Evolutionary conservation across 1,140 invertebrate genomes (phyloP).

Genomic region (Tetranychus cinnabarinus): DNA sequence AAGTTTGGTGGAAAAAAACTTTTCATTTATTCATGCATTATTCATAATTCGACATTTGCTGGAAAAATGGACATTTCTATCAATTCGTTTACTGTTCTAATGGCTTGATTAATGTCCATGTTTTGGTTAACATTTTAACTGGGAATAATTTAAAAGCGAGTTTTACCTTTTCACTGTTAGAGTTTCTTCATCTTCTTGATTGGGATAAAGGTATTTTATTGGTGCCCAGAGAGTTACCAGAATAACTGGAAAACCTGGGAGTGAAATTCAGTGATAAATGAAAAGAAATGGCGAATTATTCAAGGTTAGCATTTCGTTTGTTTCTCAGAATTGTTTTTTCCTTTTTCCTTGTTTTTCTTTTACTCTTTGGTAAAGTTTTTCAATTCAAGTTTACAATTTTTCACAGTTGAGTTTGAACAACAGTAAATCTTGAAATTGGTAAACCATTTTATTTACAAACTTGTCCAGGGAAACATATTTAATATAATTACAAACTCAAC

Average conservation of each 20-base stretch:
- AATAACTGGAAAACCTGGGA: conserved; percentile 9
- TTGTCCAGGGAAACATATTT: too few species aligned
- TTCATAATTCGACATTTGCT: too few species aligned
- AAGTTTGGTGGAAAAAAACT: too few species aligned
- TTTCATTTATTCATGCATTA: too few species aligned
- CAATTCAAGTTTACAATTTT: too few species aligned
- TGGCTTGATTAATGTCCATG: not conserved
- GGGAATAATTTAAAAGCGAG: not conserved
- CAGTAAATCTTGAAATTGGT: too few species aligned
- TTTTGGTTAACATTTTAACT: not conserved
- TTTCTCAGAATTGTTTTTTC: not conserved
- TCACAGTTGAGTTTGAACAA: too few species aligned
- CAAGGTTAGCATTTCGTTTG: too few species aligned
- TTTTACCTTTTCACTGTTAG: not conserved
- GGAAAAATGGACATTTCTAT: not conserved
- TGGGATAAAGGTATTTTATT: conserved; percentile 5
- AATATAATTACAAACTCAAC: too few species aligned
- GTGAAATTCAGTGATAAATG: not conserved
- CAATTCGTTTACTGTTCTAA: not conserved
- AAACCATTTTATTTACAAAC: too few species aligned
- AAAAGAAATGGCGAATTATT: too few species aligned
- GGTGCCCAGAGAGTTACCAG: conserved; percentile 10
- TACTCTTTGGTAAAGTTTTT: too few species aligned
- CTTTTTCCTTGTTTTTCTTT: not conserved
- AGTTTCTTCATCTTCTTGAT: not conserved